Evolutionary conservation across 2,113 vertebrate species (phyloP).

Genomic region (Formicarius rufipectus): DNA sequence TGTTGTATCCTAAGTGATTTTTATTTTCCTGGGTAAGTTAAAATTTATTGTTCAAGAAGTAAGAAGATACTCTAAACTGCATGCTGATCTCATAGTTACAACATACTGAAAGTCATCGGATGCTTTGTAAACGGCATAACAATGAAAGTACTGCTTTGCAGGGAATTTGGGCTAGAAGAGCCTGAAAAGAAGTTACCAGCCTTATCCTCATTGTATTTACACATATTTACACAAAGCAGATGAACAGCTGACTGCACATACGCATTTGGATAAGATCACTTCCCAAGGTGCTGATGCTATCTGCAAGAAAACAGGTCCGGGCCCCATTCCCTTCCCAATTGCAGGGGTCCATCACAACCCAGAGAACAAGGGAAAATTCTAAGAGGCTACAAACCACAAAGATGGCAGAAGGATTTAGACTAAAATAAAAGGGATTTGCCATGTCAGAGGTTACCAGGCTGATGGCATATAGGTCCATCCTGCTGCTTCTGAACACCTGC

Average conservation of each 20-base stretch:
- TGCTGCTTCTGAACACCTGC: background rate
- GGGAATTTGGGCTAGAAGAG: background rate
- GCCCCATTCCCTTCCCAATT: background rate
- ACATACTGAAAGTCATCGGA: background rate
- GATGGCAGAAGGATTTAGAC: background rate
- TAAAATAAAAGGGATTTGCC: background rate
- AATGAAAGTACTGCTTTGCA: background rate
- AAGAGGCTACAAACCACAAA: background rate
- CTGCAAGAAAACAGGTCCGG: background rate
- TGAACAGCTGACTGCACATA: background rate
- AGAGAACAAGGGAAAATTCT: background rate
- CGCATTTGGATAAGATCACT: background rate
- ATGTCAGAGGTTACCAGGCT: background rate
- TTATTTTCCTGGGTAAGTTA: background rate
- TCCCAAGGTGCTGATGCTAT: background rate
- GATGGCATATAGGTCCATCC: fast-evolving
- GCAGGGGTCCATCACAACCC: background rate
- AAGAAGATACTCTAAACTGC: background rate
- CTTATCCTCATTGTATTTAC: background rate
- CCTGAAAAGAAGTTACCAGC: background rate
- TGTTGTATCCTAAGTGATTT: background rate
- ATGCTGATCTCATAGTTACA: background rate
- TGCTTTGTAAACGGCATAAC: background rate
- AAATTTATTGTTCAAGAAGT: background rate
- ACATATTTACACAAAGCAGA: background rate